Percentiles rank a stretch among this genome's conserved stretches.
These are phyloP conservation scores for Phainopepla nitens DNA, from an alignment of 2,113 vertebrate species.

Conservation along the genomic window DNA sequence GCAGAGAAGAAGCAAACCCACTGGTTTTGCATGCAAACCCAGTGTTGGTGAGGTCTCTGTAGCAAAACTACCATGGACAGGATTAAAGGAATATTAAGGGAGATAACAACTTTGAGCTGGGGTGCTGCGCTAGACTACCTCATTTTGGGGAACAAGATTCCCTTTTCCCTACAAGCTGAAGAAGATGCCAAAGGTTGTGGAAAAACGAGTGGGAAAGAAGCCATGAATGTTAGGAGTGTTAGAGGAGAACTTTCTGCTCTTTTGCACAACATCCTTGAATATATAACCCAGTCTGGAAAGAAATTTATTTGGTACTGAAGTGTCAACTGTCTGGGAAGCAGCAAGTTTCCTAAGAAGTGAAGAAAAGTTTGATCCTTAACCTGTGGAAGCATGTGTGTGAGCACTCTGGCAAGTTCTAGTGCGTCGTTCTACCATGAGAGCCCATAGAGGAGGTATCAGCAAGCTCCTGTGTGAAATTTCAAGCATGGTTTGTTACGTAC, in stretches of 20 bases:
- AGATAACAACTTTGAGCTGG: background rate
- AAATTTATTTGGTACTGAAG: background rate
- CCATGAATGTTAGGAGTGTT: background rate
- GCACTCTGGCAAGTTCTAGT: background rate
- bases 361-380: background rate
- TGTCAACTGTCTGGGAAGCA: background rate
- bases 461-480: background rate
- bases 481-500: background rate
- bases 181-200: background rate
- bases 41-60: background rate
- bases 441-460: background rate
- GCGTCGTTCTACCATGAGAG: background rate
- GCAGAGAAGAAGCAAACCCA: background rate
- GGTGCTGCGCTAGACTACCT: background rate
- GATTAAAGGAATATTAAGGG: background rate
- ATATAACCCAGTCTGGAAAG: background rate
- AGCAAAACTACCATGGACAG: background rate
- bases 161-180: background rate
- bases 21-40: background rate
- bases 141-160: background rate
- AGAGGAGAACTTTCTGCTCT: background rate
- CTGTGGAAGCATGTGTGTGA: background rate
- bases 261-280: background rate
- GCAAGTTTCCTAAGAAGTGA: background rate
- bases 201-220: background rate